Base-by-base conservation (phyloP, 1,140 invertebrate species). In the Tetramorium alpestre region DNA sequence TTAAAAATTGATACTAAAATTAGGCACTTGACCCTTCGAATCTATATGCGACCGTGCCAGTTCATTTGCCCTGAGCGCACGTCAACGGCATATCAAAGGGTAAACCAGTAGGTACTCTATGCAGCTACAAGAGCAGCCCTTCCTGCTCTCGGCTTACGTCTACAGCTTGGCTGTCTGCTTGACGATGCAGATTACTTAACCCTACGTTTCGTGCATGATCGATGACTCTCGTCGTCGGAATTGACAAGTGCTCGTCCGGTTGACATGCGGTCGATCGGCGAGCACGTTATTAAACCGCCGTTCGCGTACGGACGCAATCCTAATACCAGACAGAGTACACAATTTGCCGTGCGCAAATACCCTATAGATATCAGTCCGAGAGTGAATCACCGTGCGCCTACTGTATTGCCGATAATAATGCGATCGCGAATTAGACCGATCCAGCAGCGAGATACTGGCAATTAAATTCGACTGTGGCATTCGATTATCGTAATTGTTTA, bases 231-330 rank as follows among this genome's bases (percentile, higher is more conserved):
- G 85, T 69, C 44, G 58, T 60, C 58, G 85, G 54, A 73, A 76
- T 89, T 84, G 89, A 87, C 89, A 90, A 76, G 85, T 82, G 72
- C 72, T 44, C 70, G 88, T 22, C 76, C 70, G 64, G 73, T 78
- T 87, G 89, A 84, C 77, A 78, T n/a, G 77, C 56, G 89, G 84
- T 58, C 84, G 75, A 76, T 86, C 65, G 88, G 88, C 76, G 85
- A 89, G 54, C 85, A 87, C 88, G 85, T 89, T 89, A 90, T 90
- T 90, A 89, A 90, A 90, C 89, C 88, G 38, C 87, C 41, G 70
- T 49, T 54, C 70, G 41, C 80, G 69, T 72, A 72, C 69, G 73
- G n/a, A 60, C 62, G 87, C 78, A 54, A 67, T 49, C 87, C 75
- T 89, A 82, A 87, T 87, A 89, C 88, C 67, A 47, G 65, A 2